Conservation (phyloP, 2,888 invertebrate species). For the Chaetogeoica ovagalla region DNA sequence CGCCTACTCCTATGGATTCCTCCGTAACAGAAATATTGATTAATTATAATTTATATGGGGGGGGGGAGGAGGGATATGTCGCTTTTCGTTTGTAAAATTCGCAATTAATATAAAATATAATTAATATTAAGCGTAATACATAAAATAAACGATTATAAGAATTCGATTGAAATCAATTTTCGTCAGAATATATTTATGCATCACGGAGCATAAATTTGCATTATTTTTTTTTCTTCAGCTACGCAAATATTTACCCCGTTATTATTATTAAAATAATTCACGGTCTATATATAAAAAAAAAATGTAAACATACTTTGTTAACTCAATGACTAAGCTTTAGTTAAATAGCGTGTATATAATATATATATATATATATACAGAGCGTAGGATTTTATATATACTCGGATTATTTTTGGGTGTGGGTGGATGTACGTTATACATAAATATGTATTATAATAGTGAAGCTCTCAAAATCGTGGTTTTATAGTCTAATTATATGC, state of each 20-base stretch:
- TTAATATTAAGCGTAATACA: no score
- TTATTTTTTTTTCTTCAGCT: neutral
- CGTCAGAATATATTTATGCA: neutral
- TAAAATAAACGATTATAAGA: no score
- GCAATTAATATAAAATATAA: no score
- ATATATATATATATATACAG: no score
- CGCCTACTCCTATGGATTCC: no score
- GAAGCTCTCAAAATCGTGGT: neutral
- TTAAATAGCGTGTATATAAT: neutral
- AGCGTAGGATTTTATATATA: neutral
- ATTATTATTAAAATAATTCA: neutral
- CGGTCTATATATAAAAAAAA: neutral
- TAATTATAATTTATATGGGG: no score
- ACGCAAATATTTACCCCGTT: constrained; percentile 17
- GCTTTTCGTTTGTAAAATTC: no score
- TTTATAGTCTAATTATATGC: neutral
- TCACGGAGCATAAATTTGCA: neutral
- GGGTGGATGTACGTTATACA: no score
- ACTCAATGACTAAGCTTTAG: neutral
- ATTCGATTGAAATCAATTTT: no score
- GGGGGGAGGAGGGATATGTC: no score
- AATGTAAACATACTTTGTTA: neutral
- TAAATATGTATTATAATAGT: no score
- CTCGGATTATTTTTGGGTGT: neutral
- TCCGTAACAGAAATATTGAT: no score